Conservation (phyloP, 2,113 vertebrate species). For the Tenrec ecaudatus region DNA sequence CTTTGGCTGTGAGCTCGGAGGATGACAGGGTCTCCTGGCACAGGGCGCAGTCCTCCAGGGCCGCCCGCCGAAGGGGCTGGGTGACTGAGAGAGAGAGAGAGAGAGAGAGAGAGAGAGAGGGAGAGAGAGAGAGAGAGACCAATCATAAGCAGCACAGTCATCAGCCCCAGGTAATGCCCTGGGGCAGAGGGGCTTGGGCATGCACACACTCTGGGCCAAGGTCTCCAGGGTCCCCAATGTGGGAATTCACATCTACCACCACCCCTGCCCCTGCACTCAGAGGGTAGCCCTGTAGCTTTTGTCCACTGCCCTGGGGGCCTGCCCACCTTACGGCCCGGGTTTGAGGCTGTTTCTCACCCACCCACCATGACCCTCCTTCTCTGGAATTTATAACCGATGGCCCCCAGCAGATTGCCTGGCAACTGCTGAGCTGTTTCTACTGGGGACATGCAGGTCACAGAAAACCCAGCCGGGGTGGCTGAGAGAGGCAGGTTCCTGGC, state of each 20-base stretch:
- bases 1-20: conserved; percentile 95
- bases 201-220: background rate
- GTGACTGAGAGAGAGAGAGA: conserved; percentile 83
- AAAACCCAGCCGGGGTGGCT: too few species aligned
- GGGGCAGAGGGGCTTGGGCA: background rate
- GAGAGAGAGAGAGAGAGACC: conserved; percentile 60
- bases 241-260: background rate
- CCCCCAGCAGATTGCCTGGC: background rate
- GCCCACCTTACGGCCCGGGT: too few species aligned
- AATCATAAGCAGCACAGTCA: fast-evolving
- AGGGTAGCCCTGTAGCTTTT: too few species aligned
- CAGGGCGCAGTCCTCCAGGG: conserved; percentile 95
- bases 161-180: background rate
- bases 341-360: background rate
- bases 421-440: background rate
- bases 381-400: background rate
- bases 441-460: fast-evolving
- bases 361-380: background rate
- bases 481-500: too few species aligned
- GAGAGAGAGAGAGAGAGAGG: too few species aligned
- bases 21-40: conserved; percentile 97
- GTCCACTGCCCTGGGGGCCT: background rate
- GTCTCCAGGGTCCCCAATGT: background rate
- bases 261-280: too few species aligned
- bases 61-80: conserved; percentile 91